These are phyloP conservation scores for Cryptops parisi DNA, from an alignment of 2,888 invertebrate genomes.

Conservation along the genomic window DNA sequence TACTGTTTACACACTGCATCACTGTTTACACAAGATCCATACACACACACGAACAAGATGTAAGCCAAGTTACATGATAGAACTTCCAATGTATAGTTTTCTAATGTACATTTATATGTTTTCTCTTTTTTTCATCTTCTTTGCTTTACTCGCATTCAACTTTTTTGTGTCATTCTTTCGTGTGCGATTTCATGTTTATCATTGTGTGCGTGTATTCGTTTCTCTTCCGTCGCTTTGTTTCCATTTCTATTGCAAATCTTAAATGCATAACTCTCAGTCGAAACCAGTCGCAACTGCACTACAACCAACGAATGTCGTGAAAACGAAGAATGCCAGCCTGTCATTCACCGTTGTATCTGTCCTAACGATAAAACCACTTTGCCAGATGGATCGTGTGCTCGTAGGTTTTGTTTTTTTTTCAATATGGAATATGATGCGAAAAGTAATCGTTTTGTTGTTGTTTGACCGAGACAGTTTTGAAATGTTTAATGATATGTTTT, in stretches of 20 bases:
- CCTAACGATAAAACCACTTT: constrained; percentile 12
- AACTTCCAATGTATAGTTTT: not conserved
- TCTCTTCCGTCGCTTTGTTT: not conserved
- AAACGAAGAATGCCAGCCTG: constrained; percentile 22
- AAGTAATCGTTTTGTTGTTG: no score
- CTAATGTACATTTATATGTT: not conserved
- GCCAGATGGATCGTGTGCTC: constrained; percentile 16
- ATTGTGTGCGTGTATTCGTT: constrained; percentile 16
- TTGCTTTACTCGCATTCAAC: not conserved
- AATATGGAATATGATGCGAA: not conserved
- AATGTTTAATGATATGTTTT: not conserved
- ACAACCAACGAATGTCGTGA: constrained; percentile 25
- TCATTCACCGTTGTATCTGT: constrained; percentile 31
- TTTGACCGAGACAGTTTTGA: no score
- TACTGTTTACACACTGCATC: no score
- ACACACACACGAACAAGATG: no score
- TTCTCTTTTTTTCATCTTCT: not conserved
- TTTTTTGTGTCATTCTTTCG: no score
- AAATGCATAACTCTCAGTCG: constrained; percentile 15
- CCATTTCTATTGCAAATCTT: not conserved
- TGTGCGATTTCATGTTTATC: no score
- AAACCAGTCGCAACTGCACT: constrained; percentile 23
- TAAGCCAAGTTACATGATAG: no score
- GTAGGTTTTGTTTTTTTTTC: no score
- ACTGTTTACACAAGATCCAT: no score